Percentiles rank a stretch among this genome's conserved stretches.
These are phyloP conservation scores for Drosophila equinoxialis DNA, from an alignment of 1,140 invertebrate species.

Conservation along the genomic window DNA sequence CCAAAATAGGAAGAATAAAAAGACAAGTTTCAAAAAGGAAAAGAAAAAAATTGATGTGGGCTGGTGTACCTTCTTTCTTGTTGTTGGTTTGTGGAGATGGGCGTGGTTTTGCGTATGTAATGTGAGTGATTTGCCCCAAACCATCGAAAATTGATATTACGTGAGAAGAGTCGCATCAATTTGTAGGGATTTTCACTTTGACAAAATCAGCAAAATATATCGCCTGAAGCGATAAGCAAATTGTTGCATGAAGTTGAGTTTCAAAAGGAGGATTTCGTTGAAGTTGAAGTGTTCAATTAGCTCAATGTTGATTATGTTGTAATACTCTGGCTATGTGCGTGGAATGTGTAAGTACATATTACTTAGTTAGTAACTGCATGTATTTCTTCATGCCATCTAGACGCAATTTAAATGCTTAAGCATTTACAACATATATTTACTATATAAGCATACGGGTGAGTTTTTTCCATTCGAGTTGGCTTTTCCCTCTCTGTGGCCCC, in stretches of 20 bases:
- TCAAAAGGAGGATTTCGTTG: background rate
- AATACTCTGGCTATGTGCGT: background rate
- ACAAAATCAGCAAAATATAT: constrained; percentile 6
- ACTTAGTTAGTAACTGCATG: background rate
- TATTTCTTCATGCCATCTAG: constrained; percentile 4
- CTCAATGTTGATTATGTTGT: constrained; percentile 11
- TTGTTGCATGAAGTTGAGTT: background rate
- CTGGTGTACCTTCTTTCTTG: background rate
- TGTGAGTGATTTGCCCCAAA: constrained; percentile 17
- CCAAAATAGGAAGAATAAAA: constrained; percentile 14
- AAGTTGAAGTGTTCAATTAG: constrained; percentile 18
- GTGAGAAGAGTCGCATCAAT: constrained; percentile 12
- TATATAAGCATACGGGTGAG: background rate
- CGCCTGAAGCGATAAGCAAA: background rate
- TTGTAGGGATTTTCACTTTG: constrained; percentile 9
- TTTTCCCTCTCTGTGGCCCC: background rate
- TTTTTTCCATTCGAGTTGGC: background rate
- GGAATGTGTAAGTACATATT: background rate
- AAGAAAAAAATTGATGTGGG: background rate
- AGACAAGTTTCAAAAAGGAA: constrained; percentile 6
- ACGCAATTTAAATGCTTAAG: constrained; percentile 18
- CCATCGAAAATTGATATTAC: constrained; percentile 21
- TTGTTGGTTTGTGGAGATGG: background rate
- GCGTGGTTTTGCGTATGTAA: constrained; percentile 16
- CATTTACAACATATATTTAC: constrained; percentile 9